These are phyloP conservation scores for Acanthacorydalis orientalis DNA, from an alignment of 2,888 invertebrate species.

Conservation along the genomic window DNA sequence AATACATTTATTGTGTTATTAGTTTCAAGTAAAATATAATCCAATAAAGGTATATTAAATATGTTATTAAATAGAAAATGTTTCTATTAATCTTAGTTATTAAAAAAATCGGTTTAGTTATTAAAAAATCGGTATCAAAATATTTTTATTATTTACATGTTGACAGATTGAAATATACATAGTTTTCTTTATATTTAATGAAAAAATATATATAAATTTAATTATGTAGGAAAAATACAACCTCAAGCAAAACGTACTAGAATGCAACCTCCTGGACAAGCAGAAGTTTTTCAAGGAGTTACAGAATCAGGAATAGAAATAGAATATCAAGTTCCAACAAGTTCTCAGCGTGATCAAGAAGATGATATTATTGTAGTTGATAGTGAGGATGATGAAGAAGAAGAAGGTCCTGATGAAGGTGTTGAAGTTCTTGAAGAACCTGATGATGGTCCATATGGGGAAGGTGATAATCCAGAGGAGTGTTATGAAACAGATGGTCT, in stretches of 20 bases:
- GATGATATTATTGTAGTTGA: slow-evolving; percentile 68
- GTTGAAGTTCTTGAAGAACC: slow-evolving; percentile 39
- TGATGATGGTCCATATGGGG: slow-evolving; percentile 28
- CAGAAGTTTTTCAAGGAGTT: slow-evolving; percentile 27
- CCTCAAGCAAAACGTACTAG: slow-evolving; percentile 34
- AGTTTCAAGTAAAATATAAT: too few species aligned
- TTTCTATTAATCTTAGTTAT: too few species aligned
- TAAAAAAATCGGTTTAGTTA: too few species aligned
- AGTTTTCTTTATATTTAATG: too few species aligned
- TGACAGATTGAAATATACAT: too few species aligned
- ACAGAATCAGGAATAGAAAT: slow-evolving; percentile 45
- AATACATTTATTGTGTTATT: too few species aligned
- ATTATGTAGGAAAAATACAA: slow-evolving; percentile 21
- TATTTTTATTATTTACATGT: too few species aligned
- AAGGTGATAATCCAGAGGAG: slow-evolving; percentile 35
- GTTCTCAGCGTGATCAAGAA: slow-evolving; percentile 73
- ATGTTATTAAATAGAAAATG: too few species aligned
- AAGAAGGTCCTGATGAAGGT: slow-evolving; percentile 35
- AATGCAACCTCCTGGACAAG: slow-evolving; percentile 26
- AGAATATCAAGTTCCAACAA: slow-evolving; percentile 75
- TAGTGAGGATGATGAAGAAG: slow-evolving; percentile 52
- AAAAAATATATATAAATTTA: too few species aligned
- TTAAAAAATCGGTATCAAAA: too few species aligned
- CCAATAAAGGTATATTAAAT: too few species aligned
- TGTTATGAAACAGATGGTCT: slow-evolving; percentile 28